Evolutionary conservation across 1,140 invertebrate species (phyloP), one percentile per base, ranked within the genome.

Genomic region (Dendrolimus punctatus): DNA sequence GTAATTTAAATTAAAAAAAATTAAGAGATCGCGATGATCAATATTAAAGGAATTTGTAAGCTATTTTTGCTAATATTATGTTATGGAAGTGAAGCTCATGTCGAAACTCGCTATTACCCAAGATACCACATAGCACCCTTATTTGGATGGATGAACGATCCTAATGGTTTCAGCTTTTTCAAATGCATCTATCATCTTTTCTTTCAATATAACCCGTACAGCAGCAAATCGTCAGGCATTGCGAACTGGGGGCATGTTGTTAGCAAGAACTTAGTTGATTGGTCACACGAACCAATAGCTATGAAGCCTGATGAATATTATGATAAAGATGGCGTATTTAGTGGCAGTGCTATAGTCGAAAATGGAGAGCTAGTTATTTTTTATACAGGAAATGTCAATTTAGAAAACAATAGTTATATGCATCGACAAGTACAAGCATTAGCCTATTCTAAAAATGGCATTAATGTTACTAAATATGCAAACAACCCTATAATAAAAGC

Each of bases 141-240:
- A 0, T 39, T 52, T 37, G 84, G 82, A 53, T 87, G 84, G 84
- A 80, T 86, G 73, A 86, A 87, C 56, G 84, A 87, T 51, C 85
- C 85, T 0, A 87, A 87, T 48, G 85, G 85, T 36, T 84, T 87
- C 39, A 68, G 74, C 46, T 49, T 68, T 36, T 80, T 64, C 41
- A 62, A 73, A 10, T 59, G 66, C 42, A 65, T 68, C 8, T 85
- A 78, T 46, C 82, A 87, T 58, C 51, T 87, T 6, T 87, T 84
- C 48, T 87, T 81, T 55, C 85, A 87, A 69, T 64, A 66, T 44
- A 80, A 87, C 50, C 80, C 80, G 6, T 6, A 72, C 0, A 64
- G 59, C 40, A 73, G 69, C 7, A 52, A 55, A 2, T 65, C 57
- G 10, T 53, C 80, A 6, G 73, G 74, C 10, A 68, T 66, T 37